Base-by-base conservation (phyloP, 2,888 invertebrate species). In the Margaritifera margaritifera region DNA sequence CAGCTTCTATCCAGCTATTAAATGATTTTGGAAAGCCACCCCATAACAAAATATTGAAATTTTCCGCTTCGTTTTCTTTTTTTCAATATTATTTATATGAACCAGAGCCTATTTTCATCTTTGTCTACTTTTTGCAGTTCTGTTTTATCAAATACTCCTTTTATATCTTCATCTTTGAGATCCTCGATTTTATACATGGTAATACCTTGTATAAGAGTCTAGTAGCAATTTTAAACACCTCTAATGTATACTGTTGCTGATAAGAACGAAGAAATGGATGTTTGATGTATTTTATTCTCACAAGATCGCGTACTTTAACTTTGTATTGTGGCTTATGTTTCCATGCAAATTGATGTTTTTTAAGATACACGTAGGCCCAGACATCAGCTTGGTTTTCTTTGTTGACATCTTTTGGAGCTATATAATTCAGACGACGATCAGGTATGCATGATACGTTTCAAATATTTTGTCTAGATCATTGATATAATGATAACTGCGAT, bases 211-310 rank as follows among this genome's bases (percentile, higher is more conserved):
- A n/a, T n/a, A n/a, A n/a, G n/a, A n/a, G n/a, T n/a, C n/a, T n/a
- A n/a, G n/a, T n/a, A n/a, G n/a, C 19, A 8, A 73, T 65, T 58
- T 68, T 67, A 62, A 72, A 69, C 50, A 74, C 74, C 51, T 71
- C 71, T 0, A 69, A 71, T 15, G 71, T 74, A 52, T 67, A 74
- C 57, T 74, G 74, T 57, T 74, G 69, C 67, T 74, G 71, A 67
- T 74, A 74, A 6, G 74, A 66, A 25, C 69, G 60, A 55, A 55
- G 69, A 67, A 74, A 74, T 4, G 71, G 74, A 24, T 71, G 69
- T 58, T 74, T 74, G 4, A 56, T 64, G 55, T 68, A 72, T 22
- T 68, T 71, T 25, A 75, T 72, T 15, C 74, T 59, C n/a, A 75
- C 74, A 2, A 75, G 57, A 67, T 69, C 62, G 2, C 62, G 69